These are phyloP conservation scores for Indicator maculatus DNA, from an alignment of 2,113 vertebrate species.

Conservation along the genomic window DNA sequence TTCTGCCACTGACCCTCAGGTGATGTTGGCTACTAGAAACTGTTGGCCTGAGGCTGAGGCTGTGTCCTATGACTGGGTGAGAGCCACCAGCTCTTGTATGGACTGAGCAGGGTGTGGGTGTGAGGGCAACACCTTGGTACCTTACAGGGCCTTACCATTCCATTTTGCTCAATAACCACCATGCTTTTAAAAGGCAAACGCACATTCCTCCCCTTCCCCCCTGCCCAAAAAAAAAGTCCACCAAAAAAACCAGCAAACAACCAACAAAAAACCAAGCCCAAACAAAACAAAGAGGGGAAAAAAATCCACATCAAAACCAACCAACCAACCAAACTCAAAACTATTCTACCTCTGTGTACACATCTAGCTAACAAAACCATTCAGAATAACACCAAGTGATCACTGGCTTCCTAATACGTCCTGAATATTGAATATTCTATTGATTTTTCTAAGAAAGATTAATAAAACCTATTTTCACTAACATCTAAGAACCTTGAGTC, in stretches of 20 bases:
- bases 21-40: fast-evolving
- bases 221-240: too few species aligned
- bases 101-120: fast-evolving
- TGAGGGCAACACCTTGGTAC: neutral
- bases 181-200: too few species aligned
- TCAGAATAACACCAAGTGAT: neutral
- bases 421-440: neutral
- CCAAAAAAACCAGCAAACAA: too few species aligned
- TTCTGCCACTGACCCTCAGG: neutral
- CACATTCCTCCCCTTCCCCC: too few species aligned
- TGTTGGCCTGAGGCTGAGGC: neutral
- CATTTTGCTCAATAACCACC: neutral
- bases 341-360: neutral
- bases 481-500: neutral
- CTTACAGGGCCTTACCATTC: neutral
- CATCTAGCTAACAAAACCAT: neutral
- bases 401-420: neutral
- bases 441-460: neutral
- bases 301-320: too few species aligned
- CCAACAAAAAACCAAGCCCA: too few species aligned
- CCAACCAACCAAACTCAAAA: too few species aligned
- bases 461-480: neutral
- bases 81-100: neutral
- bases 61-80: neutral
- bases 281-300: too few species aligned